Percentiles rank a stretch among this genome's conserved stretches.
Evolutionary conservation across 2,888 invertebrate species (phyloP).

Genomic region (Drosophila falleni): DNA sequence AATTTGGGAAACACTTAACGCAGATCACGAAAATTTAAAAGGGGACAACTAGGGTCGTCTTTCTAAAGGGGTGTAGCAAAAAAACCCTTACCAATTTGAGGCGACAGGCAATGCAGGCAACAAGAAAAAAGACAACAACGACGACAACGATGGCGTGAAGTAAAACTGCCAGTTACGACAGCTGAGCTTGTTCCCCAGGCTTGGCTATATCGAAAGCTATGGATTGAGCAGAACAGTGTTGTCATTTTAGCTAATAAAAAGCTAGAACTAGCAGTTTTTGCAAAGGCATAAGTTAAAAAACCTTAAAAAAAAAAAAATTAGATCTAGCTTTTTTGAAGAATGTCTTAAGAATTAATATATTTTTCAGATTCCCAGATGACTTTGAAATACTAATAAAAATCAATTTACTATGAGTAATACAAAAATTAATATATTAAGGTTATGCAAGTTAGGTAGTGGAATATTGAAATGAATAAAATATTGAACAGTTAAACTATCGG

Average conservation of each 20-base stretch:
- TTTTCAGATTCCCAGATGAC: too few species aligned
- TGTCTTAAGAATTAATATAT: too few species aligned
- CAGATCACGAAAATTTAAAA: constrained; percentile 55
- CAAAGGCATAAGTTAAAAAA: neutral
- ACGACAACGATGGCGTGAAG: constrained; percentile 64
- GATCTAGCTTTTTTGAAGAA: too few species aligned
- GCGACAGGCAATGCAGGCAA: constrained; percentile 46
- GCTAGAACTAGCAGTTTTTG: neutral
- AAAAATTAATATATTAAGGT: too few species aligned
- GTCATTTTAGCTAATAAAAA: neutral
- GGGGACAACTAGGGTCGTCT: constrained; percentile 38
- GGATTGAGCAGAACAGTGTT: neutral
- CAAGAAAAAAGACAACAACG: constrained; percentile 28
- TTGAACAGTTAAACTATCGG: too few species aligned
- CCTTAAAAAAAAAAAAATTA: too few species aligned
- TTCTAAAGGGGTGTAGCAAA: constrained; percentile 23
- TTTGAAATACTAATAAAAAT: too few species aligned
- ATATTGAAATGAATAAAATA: too few species aligned
- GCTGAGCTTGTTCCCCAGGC: constrained; percentile 61
- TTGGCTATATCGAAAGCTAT: constrained; percentile 10
- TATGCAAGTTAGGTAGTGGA: too few species aligned
- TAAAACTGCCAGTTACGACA: constrained; percentile 75
- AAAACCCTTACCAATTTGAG: constrained; percentile 52
- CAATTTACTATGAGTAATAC: too few species aligned
- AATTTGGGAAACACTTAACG: constrained; percentile 77